These are phyloP conservation scores for Erebia epiphron DNA, from an alignment of 2,888 invertebrate species.

Conservation along the genomic window DNA sequence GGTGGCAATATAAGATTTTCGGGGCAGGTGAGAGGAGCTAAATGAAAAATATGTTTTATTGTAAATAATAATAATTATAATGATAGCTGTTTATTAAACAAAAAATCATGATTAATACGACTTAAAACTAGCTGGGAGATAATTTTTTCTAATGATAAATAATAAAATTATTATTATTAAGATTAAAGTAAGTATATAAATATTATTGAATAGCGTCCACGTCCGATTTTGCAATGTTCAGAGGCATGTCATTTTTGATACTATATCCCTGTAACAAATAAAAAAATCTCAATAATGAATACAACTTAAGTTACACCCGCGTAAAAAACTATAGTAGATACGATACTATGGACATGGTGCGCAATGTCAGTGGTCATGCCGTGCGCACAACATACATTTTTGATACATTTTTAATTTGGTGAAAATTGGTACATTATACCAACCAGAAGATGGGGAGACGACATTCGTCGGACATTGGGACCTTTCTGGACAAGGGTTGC, in stretches of 20 bases:
- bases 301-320: no score
- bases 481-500: no score
- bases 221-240: conserved; percentile 50
- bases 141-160: conserved; percentile 27
- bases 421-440: no score
- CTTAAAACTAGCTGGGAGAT: conserved; percentile 17
- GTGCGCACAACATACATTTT: no score
- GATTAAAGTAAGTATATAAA: neutral
- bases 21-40: neutral
- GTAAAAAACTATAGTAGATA: no score
- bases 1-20: no score
- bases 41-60: neutral
- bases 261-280: conserved; percentile 61
- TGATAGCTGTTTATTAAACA: conserved; percentile 23
- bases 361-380: no score
- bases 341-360: no score
- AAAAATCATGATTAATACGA: conserved; percentile 28
- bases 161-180: conserved; percentile 20
- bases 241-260: conserved; percentile 58
- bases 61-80: neutral
- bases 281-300: conserved; percentile 1
- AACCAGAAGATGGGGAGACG: no score
- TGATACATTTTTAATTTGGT: no score
- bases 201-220: conserved; percentile 62
- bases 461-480: no score